Conservation (phyloP, 2,888 invertebrate genomes). For the Sclerodermus sp. region DNA sequence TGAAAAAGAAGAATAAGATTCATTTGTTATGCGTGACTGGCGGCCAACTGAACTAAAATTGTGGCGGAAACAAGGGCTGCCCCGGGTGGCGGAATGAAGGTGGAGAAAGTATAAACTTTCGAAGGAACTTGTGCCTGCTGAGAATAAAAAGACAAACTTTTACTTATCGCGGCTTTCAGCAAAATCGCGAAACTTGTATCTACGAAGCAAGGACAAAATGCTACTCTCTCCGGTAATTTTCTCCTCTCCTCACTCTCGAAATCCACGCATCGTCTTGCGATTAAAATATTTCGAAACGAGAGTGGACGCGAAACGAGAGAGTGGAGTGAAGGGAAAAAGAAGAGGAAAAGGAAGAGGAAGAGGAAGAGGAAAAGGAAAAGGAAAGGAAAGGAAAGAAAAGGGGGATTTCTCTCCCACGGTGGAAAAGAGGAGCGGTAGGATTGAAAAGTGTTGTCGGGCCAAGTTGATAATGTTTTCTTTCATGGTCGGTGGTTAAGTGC, state of each 20-base stretch:
- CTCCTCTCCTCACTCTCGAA: constrained; percentile 9
- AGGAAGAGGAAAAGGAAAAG: background rate
- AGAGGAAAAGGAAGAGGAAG: background rate
- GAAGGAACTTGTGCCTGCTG: constrained; percentile 28
- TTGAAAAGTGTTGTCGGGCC: constrained; percentile 10
- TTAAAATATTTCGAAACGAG: too few relatives aligned
- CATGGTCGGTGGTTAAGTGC: constrained; percentile 17
- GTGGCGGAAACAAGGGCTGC: constrained; percentile 33
- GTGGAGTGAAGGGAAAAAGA: background rate
- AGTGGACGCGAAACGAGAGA: too few relatives aligned
- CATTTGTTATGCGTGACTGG: constrained; percentile 49
- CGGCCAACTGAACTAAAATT: constrained; percentile 45
- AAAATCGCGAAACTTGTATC: constrained; percentile 34
- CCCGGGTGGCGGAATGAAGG: constrained; percentile 21
- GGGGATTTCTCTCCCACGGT: too few relatives aligned
- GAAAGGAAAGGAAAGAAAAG: too few relatives aligned
- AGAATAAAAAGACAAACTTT: constrained; percentile 35
- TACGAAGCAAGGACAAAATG: constrained; percentile 31
- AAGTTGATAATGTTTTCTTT: constrained; percentile 9
- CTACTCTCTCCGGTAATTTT: constrained; percentile 24
- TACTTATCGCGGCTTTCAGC: constrained; percentile 40
- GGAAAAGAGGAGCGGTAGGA: too few relatives aligned
- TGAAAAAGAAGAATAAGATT: constrained; percentile 18
- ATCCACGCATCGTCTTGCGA: too few relatives aligned
- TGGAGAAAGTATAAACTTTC: constrained; percentile 41